These are phyloP conservation scores for Vidua chalybeata DNA, from an alignment of 2,113 vertebrate genomes.

Conservation along the genomic window DNA sequence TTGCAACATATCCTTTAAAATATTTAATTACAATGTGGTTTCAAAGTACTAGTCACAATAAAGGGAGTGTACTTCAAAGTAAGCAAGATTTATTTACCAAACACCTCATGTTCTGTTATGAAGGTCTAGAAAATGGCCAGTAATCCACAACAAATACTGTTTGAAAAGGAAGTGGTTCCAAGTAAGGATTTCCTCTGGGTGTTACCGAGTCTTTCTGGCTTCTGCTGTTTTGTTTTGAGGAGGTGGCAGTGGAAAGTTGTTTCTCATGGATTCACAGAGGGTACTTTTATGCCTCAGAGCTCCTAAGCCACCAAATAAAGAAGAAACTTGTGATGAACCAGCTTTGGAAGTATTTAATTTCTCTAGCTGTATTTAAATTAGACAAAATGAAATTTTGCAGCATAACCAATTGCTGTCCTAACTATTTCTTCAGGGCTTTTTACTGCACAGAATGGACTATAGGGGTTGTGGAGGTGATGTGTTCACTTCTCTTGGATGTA, in stretches of 20 bases:
- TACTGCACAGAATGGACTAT: neutral
- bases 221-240: neutral
- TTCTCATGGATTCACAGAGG: neutral
- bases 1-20: neutral
- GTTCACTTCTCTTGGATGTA: neutral
- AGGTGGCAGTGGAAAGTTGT: neutral
- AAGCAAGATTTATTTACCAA: neutral
- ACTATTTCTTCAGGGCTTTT: neutral
- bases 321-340: neutral
- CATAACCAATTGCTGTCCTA: neutral
- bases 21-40: slow-evolving; percentile 3
- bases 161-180: slow-evolving; percentile 5
- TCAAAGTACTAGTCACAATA: neutral
- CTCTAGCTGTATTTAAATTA: neutral
- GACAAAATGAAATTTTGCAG: neutral
- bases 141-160: neutral
- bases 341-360: neutral
- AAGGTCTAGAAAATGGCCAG: neutral
- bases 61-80: neutral
- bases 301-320: neutral
- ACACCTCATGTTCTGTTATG: neutral
- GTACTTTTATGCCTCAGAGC: neutral
- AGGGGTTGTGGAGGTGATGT: neutral
- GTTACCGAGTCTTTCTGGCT: neutral
- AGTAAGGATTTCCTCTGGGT: neutral